Percentiles rank a stretch among this genome's conserved stretches.
Evolutionary conservation across 2,888 invertebrate genomes (phyloP).

Genomic region (Leucania comma): DNA sequence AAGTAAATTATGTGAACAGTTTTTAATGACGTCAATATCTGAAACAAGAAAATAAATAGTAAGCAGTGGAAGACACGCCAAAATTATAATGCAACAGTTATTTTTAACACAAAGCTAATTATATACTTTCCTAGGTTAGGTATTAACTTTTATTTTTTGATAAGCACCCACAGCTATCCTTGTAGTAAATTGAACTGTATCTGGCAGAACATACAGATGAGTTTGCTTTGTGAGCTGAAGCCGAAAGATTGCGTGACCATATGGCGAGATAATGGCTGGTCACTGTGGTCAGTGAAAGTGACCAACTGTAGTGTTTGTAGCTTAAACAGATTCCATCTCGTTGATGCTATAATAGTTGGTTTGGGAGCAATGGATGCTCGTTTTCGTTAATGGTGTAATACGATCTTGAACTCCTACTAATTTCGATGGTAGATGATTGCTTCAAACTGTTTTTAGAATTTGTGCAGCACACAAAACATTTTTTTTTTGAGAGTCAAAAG

Average conservation of each 20-base stretch:
- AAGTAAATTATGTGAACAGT: neutral
- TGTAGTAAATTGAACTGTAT: neutral
- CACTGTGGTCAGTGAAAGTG: conserved; percentile 73
- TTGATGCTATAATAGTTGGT: conserved; percentile 9
- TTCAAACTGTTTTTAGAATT: too few relatives aligned
- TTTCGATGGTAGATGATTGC: too few relatives aligned
- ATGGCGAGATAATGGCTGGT: conserved; percentile 58
- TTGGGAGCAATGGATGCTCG: neutral
- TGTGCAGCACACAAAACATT: too few relatives aligned
- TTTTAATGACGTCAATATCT: neutral
- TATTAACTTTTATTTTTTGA: conserved; percentile 6
- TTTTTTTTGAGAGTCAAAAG: too few relatives aligned
- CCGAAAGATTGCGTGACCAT: conserved; percentile 71
- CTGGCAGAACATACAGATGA: neutral
- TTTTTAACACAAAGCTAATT: conserved; percentile 34
- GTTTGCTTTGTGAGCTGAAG: conserved; percentile 14
- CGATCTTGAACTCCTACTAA: too few relatives aligned
- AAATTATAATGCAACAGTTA: neutral
- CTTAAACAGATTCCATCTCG: conserved; percentile 51
- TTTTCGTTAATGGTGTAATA: neutral
- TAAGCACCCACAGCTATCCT: neutral
- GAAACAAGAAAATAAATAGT: conserved; percentile 1
- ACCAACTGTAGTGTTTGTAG: conserved; percentile 52
- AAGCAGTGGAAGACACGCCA: neutral
- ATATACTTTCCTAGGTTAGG: conserved; percentile 20